Percentiles rank a stretch among this genome's conserved stretches.
Evolutionary conservation across 30 jellyfish, hydroid and myxozoan species (phyloP).

Genomic region (Aurelia aurita): DNA sequence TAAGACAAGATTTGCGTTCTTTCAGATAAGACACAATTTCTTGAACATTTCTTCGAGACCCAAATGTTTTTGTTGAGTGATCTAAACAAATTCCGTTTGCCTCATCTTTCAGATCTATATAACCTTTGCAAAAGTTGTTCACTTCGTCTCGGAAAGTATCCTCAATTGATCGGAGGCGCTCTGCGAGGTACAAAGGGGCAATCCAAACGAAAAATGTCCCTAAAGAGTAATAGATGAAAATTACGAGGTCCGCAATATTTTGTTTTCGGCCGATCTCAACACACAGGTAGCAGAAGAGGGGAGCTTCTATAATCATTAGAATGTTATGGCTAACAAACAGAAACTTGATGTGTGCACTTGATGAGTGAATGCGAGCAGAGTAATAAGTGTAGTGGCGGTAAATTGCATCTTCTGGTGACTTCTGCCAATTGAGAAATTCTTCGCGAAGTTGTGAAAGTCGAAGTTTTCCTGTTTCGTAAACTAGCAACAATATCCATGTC

Average conservation of each 20-base stretch:
- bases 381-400: slow-evolving; percentile 25
- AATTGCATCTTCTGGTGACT: slow-evolving; percentile 31
- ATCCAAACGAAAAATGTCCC: slow-evolving; percentile 10
- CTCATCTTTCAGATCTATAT: neutral
- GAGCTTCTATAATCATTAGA: slow-evolving; percentile 16
- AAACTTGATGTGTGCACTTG: neutral
- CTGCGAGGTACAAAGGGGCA: slow-evolving; percentile 47
- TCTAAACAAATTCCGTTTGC: too few species aligned
- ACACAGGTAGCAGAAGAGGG: slow-evolving; percentile 2
- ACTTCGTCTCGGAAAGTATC: slow-evolving; percentile 20
- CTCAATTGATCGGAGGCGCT: slow-evolving; percentile 23
- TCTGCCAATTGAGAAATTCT: slow-evolving; percentile 20
- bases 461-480: neutral
- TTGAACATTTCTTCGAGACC: slow-evolving; percentile 34
- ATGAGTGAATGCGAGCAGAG: neutral
- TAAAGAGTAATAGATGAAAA: neutral
- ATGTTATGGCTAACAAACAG: slow-evolving; percentile 28
- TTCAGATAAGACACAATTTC: slow-evolving; percentile 44
- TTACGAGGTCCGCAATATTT: neutral
- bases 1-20: slow-evolving; percentile 56
- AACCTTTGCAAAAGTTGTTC: slow-evolving; percentile 30
- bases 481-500: slow-evolving; percentile 36
- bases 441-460: slow-evolving; percentile 5
- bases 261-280: slow-evolving; percentile 11
- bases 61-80: neutral